phyloP scores from a whole-genome alignment of 2,113 vertebrate genomes.

The Coturnix japonica region DNA sequence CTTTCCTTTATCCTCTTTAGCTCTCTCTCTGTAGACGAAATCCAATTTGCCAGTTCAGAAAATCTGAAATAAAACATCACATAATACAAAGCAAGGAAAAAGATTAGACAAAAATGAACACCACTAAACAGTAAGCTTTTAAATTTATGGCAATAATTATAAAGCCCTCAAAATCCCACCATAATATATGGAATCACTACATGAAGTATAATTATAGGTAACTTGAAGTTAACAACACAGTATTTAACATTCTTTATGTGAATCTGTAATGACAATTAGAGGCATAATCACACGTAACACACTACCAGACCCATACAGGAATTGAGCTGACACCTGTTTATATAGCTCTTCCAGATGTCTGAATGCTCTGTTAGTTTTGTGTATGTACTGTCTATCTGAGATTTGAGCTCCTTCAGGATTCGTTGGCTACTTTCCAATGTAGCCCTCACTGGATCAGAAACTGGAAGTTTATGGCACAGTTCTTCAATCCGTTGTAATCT shows the following conservation, averaged over 20 bases:
- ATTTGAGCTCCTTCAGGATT: conserved; percentile 81
- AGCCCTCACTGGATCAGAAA: conserved; percentile 82
- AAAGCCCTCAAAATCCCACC: background rate
- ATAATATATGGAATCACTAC: background rate
- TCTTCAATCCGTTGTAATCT: conserved; percentile 89
- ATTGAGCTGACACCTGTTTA: conserved; percentile 78
- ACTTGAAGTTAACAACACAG: background rate
- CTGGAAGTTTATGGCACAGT: conserved; percentile 89
- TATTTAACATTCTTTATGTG: background rate
- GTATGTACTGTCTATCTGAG: conserved; percentile 79
- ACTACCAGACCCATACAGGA: background rate
- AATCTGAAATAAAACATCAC: conserved; percentile 80
- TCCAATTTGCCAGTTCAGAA: conserved; percentile 87
- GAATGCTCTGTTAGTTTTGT: conserved; percentile 83
- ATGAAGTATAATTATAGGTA: background rate
- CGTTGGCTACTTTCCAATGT: conserved; percentile 74
- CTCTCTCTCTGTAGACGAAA: conserved; percentile 81
- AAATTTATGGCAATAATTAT: background rate
- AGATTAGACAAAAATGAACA: background rate
- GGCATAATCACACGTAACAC: background rate
- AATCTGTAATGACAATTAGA: background rate
- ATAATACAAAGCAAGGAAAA: background rate
- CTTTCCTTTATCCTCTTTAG: conserved; percentile 81
- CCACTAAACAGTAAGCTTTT: background rate
- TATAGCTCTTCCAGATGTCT: conserved; percentile 91